These are phyloP conservation scores for Trachymyrmex septentrionalis DNA, from an alignment of 1,140 invertebrate genomes.

Conservation along the genomic window DNA sequence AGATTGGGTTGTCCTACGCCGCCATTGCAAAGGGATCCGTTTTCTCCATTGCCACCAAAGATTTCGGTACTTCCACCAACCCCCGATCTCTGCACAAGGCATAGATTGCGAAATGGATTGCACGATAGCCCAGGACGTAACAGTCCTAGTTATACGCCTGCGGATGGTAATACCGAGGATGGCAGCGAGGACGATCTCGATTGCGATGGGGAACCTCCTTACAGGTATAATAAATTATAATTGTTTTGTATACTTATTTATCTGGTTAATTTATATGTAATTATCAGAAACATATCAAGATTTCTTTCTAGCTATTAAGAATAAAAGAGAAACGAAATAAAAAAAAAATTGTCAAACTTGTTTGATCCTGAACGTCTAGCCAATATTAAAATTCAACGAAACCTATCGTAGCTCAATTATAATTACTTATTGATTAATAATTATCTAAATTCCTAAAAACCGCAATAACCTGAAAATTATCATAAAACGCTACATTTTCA, in stretches of 20 bases:
- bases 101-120: slow-evolving; percentile 80
- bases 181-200: slow-evolving; percentile 85
- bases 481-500: neutral
- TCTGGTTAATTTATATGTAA: neutral
- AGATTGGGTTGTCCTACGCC: slow-evolving; percentile 85
- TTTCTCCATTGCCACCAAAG: slow-evolving; percentile 88
- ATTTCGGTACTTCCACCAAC: slow-evolving; percentile 92
- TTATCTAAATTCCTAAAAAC: neutral
- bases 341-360: neutral
- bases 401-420: neutral
- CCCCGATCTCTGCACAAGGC: slow-evolving; percentile 87
- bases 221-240: slow-evolving; percentile 78
- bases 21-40: slow-evolving; percentile 84
- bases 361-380: neutral
- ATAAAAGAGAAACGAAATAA: neutral
- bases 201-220: slow-evolving; percentile 86
- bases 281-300: neutral
- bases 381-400: neutral
- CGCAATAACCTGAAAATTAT: neutral
- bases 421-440: neutral
- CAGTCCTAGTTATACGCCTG: slow-evolving; percentile 82
- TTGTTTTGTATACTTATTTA: neutral
- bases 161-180: slow-evolving; percentile 84
- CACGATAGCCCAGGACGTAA: slow-evolving; percentile 82
- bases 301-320: neutral